A percentile compares a stretch with the other conserved stretches of the same genome.
Evolutionary conservation across 2,797 vertebrate species (phyloP).

Genomic region (Garrulus glandarius): DNA sequence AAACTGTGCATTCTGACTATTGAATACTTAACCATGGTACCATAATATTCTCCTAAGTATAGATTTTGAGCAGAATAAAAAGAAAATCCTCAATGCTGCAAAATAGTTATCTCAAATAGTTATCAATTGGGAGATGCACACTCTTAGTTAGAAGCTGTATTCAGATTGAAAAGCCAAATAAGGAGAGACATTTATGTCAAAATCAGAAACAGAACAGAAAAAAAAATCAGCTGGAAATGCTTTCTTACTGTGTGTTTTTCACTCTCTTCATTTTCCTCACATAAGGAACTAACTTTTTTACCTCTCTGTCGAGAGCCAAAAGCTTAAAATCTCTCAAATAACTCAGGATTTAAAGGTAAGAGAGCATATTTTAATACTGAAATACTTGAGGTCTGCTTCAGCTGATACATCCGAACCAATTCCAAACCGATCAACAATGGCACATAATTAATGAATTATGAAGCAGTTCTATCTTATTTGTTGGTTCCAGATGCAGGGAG

Average conservation of each 20-base stretch:
- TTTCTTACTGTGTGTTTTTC: neutral
- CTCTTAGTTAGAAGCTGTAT: neutral
- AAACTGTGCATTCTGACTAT: neutral
- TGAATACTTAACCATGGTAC: neutral
- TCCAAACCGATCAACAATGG: neutral
- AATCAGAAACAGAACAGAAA: neutral
- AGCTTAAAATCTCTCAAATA: neutral
- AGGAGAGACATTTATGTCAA: neutral
- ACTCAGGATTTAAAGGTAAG: neutral
- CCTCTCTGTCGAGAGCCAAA: neutral
- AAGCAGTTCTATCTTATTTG: neutral
- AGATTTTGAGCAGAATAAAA: neutral
- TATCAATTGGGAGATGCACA: neutral
- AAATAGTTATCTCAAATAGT: neutral
- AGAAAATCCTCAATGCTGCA: neutral
- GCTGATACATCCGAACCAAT: neutral
- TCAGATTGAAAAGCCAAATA: neutral
- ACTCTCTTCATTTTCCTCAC: neutral
- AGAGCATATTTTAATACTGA: neutral
- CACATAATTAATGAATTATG: neutral
- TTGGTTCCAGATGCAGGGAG: conserved; percentile 17
- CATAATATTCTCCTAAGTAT: neutral
- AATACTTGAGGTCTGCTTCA: conserved; percentile 15
- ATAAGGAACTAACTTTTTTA: neutral
- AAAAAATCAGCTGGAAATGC: neutral